A percentile compares a stretch with the other conserved stretches of the same genome.
phyloP scores from a whole-genome alignment of 1,140 invertebrate species.

The Zaprionus africanus region DNA sequence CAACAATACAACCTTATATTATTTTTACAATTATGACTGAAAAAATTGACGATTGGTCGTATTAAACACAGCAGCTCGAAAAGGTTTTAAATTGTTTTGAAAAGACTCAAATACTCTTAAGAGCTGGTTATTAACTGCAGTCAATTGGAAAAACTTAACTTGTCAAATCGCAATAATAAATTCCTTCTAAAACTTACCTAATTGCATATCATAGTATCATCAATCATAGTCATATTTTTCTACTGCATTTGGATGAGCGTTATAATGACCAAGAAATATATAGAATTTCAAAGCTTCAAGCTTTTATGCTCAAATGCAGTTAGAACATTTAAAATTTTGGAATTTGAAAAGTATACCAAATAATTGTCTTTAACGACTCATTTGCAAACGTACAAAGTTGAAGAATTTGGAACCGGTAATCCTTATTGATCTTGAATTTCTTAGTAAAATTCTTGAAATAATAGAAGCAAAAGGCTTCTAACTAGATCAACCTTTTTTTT shows the following conservation, averaged over 20 bases:
- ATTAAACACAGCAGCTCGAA: not conserved
- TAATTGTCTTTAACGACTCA: not conserved
- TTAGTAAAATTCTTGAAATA: not conserved
- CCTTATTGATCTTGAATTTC: not conserved
- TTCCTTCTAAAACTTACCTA: not conserved
- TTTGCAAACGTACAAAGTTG: not conserved
- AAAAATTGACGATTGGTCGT: not conserved
- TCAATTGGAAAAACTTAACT: not conserved
- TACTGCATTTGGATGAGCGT: not conserved
- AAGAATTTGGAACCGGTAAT: not conserved
- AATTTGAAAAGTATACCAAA: not conserved
- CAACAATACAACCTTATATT: no score
- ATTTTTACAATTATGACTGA: slow-evolving; percentile 11
- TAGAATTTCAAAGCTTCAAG: not conserved
- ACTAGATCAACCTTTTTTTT: slow-evolving; percentile 3
- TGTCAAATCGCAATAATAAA: not conserved
- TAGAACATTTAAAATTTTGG: not conserved
- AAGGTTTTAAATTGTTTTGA: not conserved
- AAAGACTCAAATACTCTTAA: not conserved
- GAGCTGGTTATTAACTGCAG: not conserved
- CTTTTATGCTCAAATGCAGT: not conserved
- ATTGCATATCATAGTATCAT: not conserved
- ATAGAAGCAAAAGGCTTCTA: not conserved
- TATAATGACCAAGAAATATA: slow-evolving; percentile 7
- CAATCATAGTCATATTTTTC: not conserved